Percentiles rank a stretch among this genome's conserved stretches.
These are phyloP conservation scores for Lasioglossum figueresi DNA, from an alignment of 2,888 invertebrate genomes.

Conservation along the genomic window DNA sequence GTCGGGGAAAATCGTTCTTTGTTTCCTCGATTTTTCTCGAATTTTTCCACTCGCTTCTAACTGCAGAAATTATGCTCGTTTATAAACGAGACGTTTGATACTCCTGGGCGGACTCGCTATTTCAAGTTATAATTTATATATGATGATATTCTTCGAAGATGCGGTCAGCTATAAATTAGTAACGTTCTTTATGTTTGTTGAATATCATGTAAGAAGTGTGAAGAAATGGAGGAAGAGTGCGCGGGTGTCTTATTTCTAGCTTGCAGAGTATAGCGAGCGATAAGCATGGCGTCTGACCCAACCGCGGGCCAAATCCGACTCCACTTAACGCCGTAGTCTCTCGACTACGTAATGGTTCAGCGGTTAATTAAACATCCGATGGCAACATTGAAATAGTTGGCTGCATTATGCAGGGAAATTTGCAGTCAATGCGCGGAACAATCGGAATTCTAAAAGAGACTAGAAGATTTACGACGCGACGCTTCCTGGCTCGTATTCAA, in stretches of 20 bases:
- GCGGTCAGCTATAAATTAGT: too few species aligned
- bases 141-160: too few species aligned
- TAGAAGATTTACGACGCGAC: conserved; percentile 12
- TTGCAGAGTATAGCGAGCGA: not conserved
- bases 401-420: conserved; percentile 4
- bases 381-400: conserved; percentile 12
- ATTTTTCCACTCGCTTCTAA: not conserved
- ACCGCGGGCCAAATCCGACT: not conserved
- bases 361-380: conserved; percentile 1
- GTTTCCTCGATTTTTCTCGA: not conserved
- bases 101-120: not conserved
- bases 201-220: not conserved
- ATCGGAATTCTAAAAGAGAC: conserved; percentile 14
- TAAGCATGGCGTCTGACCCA: not conserved
- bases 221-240: not conserved
- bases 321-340: not conserved
- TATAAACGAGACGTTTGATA: not conserved
- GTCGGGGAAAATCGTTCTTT: not conserved
- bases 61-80: not conserved
- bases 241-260: not conserved
- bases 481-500: conserved; percentile 20
- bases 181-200: too few species aligned
- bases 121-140: not conserved
- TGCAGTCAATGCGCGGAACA: not conserved
- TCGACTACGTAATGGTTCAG: not conserved